phyloP scores from a whole-genome alignment of 2,797 vertebrate genomes.

The Pelodytes ibericus region DNA sequence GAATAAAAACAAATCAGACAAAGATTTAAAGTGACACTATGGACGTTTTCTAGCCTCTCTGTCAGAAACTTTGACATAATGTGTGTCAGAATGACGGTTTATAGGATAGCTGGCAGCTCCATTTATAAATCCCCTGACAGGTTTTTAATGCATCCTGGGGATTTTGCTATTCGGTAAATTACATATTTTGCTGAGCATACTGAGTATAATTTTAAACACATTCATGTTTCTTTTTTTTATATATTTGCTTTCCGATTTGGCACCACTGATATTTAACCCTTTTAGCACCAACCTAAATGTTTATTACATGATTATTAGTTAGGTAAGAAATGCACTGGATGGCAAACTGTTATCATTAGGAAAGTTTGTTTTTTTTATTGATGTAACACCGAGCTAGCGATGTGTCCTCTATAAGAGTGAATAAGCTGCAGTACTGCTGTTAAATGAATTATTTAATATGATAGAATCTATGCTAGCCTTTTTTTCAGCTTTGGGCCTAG shows the following conservation, averaged over 20 bases:
- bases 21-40: slow-evolving; percentile 50
- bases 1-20: slow-evolving; percentile 4
- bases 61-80: slow-evolving; percentile 42
- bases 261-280: neutral
- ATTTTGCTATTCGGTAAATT: slow-evolving; percentile 16
- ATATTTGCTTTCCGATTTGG: neutral
- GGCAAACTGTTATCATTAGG: too few relatives aligned
- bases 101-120: slow-evolving; percentile 24
- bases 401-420: too few relatives aligned
- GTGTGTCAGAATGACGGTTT: slow-evolving; percentile 25
- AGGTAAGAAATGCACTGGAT: too few relatives aligned
- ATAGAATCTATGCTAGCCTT: too few relatives aligned
- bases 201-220: neutral
- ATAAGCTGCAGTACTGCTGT: too few relatives aligned
- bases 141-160: slow-evolving; percentile 21
- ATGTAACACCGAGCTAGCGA: too few relatives aligned
- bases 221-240: neutral
- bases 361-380: too few relatives aligned
- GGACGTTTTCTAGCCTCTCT: slow-evolving; percentile 19
- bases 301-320: too few relatives aligned
- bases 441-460: too few relatives aligned
- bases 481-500: too few relatives aligned
- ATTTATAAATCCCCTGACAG: slow-evolving; percentile 38
- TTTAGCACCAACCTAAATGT: too few relatives aligned
- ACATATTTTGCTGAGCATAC: slow-evolving; percentile 11